phyloP scores from a whole-genome alignment of 2,113 vertebrate genomes.

The Myotis davidii region DNA sequence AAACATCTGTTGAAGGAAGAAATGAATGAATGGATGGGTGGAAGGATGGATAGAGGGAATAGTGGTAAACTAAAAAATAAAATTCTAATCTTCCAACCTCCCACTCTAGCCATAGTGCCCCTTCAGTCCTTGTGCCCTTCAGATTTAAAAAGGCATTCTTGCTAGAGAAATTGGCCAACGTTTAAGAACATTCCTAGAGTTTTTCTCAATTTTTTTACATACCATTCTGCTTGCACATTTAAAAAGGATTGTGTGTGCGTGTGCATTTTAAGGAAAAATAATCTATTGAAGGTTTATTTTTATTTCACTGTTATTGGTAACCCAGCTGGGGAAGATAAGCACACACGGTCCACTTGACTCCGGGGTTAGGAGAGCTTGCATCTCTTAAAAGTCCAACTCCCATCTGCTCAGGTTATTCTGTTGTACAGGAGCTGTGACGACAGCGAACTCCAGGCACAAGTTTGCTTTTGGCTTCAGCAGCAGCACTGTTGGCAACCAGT shows the following conservation, averaged over 20 bases:
- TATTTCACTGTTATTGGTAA: conserved; percentile 44
- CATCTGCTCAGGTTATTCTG: not conserved
- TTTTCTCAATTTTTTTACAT: conserved; percentile 45
- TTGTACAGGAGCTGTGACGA: not conserved
- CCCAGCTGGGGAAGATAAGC: not conserved
- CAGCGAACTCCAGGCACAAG: not conserved
- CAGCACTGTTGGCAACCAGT: not conserved
- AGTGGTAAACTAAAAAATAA: conserved; percentile 46
- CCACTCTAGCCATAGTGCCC: not conserved
- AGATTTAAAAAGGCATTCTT: not conserved
- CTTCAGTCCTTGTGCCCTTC: not conserved
- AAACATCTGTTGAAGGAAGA: conserved; percentile 15
- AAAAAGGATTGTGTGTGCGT: not conserved
- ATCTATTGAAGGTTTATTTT: conserved; percentile 51
- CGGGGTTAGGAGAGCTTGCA: conserved; percentile 12
- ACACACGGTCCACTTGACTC: conserved; percentile 3
- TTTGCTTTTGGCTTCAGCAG: not conserved
- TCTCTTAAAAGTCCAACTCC: conserved; percentile 34
- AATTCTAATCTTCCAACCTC: not conserved
- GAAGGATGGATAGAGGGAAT: not conserved
- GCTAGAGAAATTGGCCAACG: conserved; percentile 29
- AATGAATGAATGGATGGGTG: not conserved
- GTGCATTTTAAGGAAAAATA: conserved; percentile 53
- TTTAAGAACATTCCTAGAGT: conserved; percentile 54
- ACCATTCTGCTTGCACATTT: conserved; percentile 31